A percentile compares a stretch with the other conserved stretches of the same genome.
phyloP scores from a whole-genome alignment of 2,797 vertebrate species.

The Sebastes cheni region DNA sequence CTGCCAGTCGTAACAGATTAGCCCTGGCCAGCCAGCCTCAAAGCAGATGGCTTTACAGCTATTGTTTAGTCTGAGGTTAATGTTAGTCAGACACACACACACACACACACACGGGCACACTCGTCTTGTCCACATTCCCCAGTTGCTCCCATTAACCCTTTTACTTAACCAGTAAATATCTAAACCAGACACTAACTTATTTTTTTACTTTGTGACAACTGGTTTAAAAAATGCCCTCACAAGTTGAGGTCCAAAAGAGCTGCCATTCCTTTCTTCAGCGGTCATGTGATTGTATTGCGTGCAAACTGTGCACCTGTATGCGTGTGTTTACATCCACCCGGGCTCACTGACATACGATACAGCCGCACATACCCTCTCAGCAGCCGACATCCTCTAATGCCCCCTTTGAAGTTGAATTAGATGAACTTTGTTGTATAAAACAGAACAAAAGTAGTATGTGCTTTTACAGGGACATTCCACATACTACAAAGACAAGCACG shows the following conservation, averaged over 20 bases:
- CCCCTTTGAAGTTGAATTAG: conserved; percentile 81
- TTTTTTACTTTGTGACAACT: conserved; percentile 2
- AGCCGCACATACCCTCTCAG: conserved; percentile 58
- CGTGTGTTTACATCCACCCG: conserved; percentile 69
- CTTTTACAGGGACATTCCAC: conserved; percentile 76
- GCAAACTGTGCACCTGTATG: conserved; percentile 75
- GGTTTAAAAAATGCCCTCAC: conserved; percentile 21
- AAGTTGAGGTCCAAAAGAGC: conserved; percentile 16
- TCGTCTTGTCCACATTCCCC: conserved; percentile 41
- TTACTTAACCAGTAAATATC: conserved; percentile 39
- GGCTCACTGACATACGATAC: conserved; percentile 72
- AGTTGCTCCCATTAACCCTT: conserved; percentile 22
- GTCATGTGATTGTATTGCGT: conserved; percentile 54
- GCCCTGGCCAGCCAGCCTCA: conserved; percentile 54
- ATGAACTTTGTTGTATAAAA: conserved; percentile 81
- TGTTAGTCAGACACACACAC: conserved; percentile 62
- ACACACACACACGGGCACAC: conserved; percentile 12
- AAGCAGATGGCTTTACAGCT: conserved; percentile 73
- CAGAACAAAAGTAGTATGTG: conserved; percentile 74
- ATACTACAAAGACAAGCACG: conserved; percentile 73
- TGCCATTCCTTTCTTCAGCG: conserved; percentile 12
- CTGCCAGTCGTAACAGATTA: conserved; percentile 67
- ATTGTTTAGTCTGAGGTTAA: conserved; percentile 82
- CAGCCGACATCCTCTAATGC: conserved; percentile 73
- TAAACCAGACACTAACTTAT: conserved; percentile 22